These are phyloP conservation scores for Gymnopithys bicolor DNA, from an alignment of 2,797 vertebrate genomes.

Conservation along the genomic window DNA sequence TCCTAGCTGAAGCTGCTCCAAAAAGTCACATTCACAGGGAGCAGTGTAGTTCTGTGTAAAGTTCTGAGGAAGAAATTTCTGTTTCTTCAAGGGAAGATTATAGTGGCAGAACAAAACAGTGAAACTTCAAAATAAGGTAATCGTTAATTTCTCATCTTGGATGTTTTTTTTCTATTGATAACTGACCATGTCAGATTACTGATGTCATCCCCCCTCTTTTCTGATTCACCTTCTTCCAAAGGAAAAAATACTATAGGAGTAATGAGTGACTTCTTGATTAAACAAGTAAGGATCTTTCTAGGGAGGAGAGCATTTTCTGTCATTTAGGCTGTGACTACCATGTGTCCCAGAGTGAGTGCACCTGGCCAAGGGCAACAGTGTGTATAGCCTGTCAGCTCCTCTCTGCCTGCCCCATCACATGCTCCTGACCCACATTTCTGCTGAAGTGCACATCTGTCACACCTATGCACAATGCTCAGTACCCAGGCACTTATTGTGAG, in stretches of 20 bases:
- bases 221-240: background rate
- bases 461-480: background rate
- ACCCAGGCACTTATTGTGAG: background rate
- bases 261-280: background rate
- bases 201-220: background rate
- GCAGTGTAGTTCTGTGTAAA: background rate
- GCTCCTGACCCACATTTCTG: background rate
- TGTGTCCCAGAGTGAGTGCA: background rate
- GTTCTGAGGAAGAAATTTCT: background rate
- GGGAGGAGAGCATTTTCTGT: background rate
- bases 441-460: background rate
- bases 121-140: background rate
- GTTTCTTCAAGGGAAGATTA: background rate
- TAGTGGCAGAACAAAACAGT: background rate
- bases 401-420: background rate
- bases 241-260: background rate
- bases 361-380: background rate
- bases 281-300: background rate
- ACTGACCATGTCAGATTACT: background rate
- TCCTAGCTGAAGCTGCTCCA: background rate
- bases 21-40: background rate
- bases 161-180: background rate
- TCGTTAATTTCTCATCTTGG: background rate
- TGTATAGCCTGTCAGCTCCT: background rate
- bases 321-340: background rate